Conservation (phyloP, 2,888 invertebrate species). For the Saturnia pavonia region DNA sequence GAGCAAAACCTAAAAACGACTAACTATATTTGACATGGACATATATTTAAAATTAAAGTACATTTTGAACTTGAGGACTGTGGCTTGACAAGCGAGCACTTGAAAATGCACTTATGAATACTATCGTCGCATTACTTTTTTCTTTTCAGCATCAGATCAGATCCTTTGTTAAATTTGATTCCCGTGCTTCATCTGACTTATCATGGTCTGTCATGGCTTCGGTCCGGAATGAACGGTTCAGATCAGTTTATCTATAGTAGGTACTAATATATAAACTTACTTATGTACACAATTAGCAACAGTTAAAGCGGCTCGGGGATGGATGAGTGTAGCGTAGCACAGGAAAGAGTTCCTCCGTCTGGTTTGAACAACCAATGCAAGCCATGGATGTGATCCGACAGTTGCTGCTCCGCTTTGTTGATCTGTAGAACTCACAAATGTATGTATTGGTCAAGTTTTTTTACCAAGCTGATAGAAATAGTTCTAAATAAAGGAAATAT, state of each 20-base stretch:
- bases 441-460: not conserved
- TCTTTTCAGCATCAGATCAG: too few species aligned
- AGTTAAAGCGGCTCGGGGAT: conserved; percentile 65
- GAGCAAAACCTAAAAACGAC: too few species aligned
- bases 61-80: too few species aligned
- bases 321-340: conserved; percentile 69
- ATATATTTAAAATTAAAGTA: too few species aligned
- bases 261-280: conserved; percentile 37
- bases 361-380: conserved; percentile 58
- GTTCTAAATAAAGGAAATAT: not conserved
- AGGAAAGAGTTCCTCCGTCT: conserved; percentile 54
- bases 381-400: conserved; percentile 64
- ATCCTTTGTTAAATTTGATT: too few species aligned
- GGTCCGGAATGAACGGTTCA: too few species aligned
- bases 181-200: too few species aligned
- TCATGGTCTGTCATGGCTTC: too few species aligned
- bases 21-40: too few species aligned
- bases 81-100: too few species aligned
- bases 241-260: not conserved
- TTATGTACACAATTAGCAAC: conserved; percentile 66
- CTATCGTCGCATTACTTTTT: too few species aligned
- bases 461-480: not conserved
- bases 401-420: conserved; percentile 47
- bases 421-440: conserved; percentile 31
- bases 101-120: too few species aligned